These are phyloP conservation scores for Nicator chloris DNA, from an alignment of 2,113 vertebrate genomes.

Conservation along the genomic window DNA sequence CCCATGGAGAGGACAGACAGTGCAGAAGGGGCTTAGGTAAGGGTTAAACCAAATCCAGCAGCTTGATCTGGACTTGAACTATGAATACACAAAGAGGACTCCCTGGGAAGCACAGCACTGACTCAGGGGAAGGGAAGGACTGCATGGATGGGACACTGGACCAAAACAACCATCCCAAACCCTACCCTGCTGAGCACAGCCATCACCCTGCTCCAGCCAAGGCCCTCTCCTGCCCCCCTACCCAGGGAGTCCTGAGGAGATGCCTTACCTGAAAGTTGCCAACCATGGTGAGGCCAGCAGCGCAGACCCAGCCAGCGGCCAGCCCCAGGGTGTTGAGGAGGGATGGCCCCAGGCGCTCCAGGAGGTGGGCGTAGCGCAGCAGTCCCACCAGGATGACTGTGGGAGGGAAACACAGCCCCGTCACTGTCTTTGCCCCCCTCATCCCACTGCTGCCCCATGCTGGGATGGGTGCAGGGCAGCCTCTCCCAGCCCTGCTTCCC, in stretches of 20 bases:
- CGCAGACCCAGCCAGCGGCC: constrained; percentile 79
- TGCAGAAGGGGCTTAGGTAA: not conserved
- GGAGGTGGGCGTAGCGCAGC: constrained; percentile 82
- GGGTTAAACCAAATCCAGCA: not conserved
- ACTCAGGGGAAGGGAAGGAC: not conserved
- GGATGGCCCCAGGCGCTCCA: constrained; percentile 79
- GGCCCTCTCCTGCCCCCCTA: no score
- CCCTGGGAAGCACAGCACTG: not conserved
- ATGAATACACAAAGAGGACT: not conserved
- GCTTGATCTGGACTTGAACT: not conserved
- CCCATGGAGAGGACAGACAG: not conserved
- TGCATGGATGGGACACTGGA: rapidly evolving
- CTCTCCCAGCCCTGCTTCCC: not conserved
- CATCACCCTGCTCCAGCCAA: not conserved
- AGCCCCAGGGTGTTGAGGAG: constrained; percentile 82
- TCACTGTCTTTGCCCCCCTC: rapidly evolving
- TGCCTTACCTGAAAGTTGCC: constrained; percentile 84
- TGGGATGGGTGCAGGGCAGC: not conserved
- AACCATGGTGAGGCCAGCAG: constrained; percentile 83
- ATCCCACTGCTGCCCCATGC: not conserved
- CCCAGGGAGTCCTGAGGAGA: rapidly evolving
- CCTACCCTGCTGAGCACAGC: not conserved
- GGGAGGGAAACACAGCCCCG: not conserved
- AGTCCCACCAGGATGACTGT: constrained; percentile 83
- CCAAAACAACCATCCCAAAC: not conserved